A percentile compares a stretch with the other conserved stretches of the same genome.
phyloP scores from a whole-genome alignment of 1,140 invertebrate species.

The Aphis craccivora region DNA sequence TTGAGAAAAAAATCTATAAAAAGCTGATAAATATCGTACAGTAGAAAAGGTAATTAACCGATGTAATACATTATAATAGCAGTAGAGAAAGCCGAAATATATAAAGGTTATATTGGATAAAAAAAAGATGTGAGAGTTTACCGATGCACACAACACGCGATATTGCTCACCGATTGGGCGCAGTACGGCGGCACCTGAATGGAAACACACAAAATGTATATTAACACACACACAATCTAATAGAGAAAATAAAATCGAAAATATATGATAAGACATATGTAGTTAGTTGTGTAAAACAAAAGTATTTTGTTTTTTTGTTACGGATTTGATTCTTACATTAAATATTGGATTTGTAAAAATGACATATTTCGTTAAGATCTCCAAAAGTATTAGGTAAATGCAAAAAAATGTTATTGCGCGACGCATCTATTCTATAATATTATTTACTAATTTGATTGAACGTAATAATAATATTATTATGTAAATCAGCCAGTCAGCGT shows the following conservation, averaged over 20 bases:
- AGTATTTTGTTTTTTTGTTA: background rate
- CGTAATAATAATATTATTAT: background rate
- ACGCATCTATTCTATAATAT: conserved; percentile 12
- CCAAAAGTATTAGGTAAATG: background rate
- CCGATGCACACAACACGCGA: conserved; percentile 90
- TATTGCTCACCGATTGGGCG: conserved; percentile 89
- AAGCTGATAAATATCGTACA: background rate
- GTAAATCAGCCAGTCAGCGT: conserved; percentile 28
- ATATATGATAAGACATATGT: background rate
- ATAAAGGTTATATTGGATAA: conserved; percentile 37
- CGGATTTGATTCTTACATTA: background rate
- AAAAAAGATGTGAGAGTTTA: conserved; percentile 66
- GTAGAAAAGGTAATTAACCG: background rate
- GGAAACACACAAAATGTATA: conserved; percentile 70
- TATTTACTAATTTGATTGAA: background rate
- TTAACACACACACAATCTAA: conserved; percentile 47
- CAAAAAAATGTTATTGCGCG: background rate
- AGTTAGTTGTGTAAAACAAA: background rate
- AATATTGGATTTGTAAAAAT: background rate
- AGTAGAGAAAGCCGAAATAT: conserved; percentile 46
- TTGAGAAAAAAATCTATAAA: background rate
- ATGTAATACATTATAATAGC: background rate
- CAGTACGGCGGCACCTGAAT: conserved; percentile 78
- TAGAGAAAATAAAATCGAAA: background rate
- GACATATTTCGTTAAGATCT: background rate